Conservation (phyloP, 2,888 invertebrate species). For the Microctonus hyperodae region DNA sequence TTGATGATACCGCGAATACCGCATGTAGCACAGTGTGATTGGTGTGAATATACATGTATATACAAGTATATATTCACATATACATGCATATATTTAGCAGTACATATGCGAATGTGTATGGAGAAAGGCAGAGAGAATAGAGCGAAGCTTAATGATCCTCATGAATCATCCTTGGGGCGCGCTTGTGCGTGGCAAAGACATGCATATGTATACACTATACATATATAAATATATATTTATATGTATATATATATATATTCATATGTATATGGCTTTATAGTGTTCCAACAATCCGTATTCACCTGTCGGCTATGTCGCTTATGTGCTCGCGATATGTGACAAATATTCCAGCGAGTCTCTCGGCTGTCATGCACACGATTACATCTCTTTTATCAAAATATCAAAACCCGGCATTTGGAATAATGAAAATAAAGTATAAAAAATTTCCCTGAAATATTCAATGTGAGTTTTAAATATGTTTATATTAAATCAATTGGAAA, state of each 20-base stretch:
- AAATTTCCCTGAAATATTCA: not conserved
- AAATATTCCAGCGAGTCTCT: conserved; percentile 5
- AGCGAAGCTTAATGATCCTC: conserved; percentile 40
- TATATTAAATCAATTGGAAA: no score
- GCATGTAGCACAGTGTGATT: no score
- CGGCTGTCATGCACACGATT: not conserved
- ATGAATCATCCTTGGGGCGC: conserved; percentile 39
- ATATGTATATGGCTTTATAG: conserved; percentile 8
- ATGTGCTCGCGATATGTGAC: conserved; percentile 9
- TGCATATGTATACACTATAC: conserved; percentile 29
- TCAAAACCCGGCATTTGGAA: not conserved
- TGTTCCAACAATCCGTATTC: conserved; percentile 11
- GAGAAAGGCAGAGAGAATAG: conserved; percentile 20
- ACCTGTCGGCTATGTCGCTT: conserved; percentile 17
- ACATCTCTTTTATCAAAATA: not conserved
- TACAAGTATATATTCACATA: conserved; percentile 9
- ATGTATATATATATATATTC: conserved; percentile 3
- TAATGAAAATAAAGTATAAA: not conserved
- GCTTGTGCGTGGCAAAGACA: conserved; percentile 36
- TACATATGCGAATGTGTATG: conserved; percentile 31
- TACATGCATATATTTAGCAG: conserved; percentile 16
- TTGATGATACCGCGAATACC: not conserved
- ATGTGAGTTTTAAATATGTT: no score
- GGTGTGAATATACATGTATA: no score
- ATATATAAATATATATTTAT: conserved; percentile 26